phyloP scores from a whole-genome alignment of 1,140 invertebrate species.

The Thaumatotibia leucotreta region DNA sequence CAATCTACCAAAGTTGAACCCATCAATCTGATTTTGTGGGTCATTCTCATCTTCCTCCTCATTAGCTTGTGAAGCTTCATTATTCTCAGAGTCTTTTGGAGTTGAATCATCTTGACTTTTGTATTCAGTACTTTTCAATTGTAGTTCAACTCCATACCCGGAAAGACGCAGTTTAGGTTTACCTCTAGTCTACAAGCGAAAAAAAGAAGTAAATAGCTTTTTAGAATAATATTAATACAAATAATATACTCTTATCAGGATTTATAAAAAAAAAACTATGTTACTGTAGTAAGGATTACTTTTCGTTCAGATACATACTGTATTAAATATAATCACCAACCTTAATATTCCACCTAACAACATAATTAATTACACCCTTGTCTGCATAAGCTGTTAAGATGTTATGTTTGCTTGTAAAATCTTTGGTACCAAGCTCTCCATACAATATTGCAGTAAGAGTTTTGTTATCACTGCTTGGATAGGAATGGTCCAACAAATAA shows the following conservation, averaged over 20 bases:
- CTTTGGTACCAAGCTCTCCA: conserved; percentile 87
- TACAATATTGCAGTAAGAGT: conserved; percentile 87
- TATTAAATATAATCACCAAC: conserved; percentile 53
- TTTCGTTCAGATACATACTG: conserved; percentile 8
- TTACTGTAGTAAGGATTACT: no score
- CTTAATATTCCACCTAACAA: conserved; percentile 91
- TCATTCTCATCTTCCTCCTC: conserved; percentile 80
- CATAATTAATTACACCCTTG: conserved; percentile 87
- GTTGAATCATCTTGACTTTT: conserved; percentile 96
- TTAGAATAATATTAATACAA: conserved; percentile 18
- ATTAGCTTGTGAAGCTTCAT: conserved; percentile 70
- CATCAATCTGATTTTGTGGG: conserved; percentile 84
- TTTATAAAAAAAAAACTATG: no score
- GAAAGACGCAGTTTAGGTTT: conserved; percentile 86
- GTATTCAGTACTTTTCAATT: conserved; percentile 99
- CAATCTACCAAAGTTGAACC: conserved; percentile 91
- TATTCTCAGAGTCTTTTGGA: conserved; percentile 77
- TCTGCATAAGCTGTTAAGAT: conserved; percentile 82
- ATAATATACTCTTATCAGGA: no score
- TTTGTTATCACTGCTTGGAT: conserved; percentile 84
- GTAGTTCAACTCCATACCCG: conserved; percentile 98
- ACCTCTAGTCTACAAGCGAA: conserved; percentile 73
- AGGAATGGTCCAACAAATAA: conserved; percentile 92
- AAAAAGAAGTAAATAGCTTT: conserved; percentile 15
- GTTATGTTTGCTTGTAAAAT: conserved; percentile 86